phyloP scores from a whole-genome alignment of 1,140 invertebrate species.

The Delia radicum region DNA sequence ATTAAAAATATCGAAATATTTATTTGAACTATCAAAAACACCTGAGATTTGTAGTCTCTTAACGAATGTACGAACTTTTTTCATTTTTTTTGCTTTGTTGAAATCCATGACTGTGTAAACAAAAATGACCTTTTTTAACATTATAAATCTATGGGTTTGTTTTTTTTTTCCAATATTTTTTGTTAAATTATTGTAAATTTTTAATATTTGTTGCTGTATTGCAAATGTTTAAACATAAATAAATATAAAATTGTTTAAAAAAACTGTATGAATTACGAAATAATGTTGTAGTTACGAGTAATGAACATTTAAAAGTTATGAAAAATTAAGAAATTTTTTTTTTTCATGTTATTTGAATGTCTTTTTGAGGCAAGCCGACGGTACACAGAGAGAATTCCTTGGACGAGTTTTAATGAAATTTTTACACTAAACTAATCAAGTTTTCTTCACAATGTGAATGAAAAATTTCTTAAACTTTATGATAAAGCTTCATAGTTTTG shows the following conservation, averaged over 20 bases:
- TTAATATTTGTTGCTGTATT: neutral
- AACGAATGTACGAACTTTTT: neutral
- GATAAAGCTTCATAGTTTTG: too few species aligned
- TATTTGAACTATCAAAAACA: neutral
- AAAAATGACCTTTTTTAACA: conserved; percentile 11
- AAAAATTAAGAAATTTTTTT: neutral
- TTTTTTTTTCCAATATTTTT: neutral
- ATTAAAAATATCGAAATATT: neutral
- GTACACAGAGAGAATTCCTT: too few species aligned
- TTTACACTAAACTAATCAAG: too few species aligned
- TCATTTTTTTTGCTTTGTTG: too few species aligned
- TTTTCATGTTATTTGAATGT: conserved; percentile 1
- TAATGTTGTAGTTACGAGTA: neutral
- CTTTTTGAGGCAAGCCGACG: too few species aligned
- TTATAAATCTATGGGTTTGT: neutral
- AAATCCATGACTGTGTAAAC: neutral
- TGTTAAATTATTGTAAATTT: neutral
- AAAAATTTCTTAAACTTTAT: too few species aligned
- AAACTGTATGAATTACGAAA: neutral
- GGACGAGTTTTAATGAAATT: too few species aligned
- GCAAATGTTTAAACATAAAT: neutral
- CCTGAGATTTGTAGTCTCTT: neutral
- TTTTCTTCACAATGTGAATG: too few species aligned
- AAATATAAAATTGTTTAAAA: neutral
- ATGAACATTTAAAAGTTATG: neutral